Percentiles rank a stretch among this genome's conserved stretches.
Evolutionary conservation across 2,888 invertebrate genomes (phyloP).

Genomic region (Parascotia fuliginaria): DNA sequence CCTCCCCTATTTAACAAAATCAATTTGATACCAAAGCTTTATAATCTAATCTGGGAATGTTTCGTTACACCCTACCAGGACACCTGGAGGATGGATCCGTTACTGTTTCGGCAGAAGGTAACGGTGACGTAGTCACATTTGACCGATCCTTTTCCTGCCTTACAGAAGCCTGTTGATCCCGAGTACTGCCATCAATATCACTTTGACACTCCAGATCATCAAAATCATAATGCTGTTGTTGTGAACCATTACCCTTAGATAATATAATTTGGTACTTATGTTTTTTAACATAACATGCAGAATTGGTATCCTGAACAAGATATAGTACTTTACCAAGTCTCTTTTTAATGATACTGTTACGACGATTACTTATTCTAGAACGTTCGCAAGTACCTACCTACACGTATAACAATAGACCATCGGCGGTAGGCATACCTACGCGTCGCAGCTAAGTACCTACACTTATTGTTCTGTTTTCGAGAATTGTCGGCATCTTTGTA

Average conservation of each 20-base stretch:
- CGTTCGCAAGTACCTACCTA: too few species aligned
- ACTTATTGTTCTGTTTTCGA: too few species aligned
- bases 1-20: background rate
- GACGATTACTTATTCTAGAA: too few species aligned
- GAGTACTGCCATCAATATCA: background rate
- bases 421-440: too few species aligned
- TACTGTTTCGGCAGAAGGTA: too few species aligned
- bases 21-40: background rate
- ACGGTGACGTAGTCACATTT: background rate
- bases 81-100: background rate
- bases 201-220: background rate
- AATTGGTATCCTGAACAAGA: background rate
- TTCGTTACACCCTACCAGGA: background rate
- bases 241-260: background rate
- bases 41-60: background rate
- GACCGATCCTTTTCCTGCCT: background rate
- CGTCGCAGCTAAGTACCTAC: too few species aligned
- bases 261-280: background rate
- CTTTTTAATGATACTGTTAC: too few species aligned
- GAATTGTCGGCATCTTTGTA: too few species aligned
- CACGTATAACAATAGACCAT: too few species aligned
- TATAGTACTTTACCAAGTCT: background rate
- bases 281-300: background rate
- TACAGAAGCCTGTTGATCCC: background rate
- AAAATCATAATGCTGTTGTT: background rate